Base-by-base conservation (phyloP, 2,797 vertebrate species). In the Aulostomus chinensis region DNA sequence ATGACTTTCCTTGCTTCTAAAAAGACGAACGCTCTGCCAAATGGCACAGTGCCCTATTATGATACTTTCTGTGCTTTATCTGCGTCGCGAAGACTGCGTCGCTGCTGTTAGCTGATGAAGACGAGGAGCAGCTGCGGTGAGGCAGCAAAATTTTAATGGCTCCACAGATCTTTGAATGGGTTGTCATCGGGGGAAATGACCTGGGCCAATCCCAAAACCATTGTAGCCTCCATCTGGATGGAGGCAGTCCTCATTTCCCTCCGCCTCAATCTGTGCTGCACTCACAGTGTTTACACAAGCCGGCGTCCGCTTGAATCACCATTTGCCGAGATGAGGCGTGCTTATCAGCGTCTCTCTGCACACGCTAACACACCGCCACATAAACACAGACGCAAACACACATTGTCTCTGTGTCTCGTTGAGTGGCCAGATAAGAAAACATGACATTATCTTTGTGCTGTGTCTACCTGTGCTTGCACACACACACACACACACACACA, bases 341-440 rank as follows among this genome's bases (percentile, higher is more conserved):
- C 82, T 83, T 85, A 81, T 83, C 67, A 65, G 65, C 35, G 51
- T 65, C 64, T 70, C 45, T 46, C 6, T 42, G 40, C 56, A 53
- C 75, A 50, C 68, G 48, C 40, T 31, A 46, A 49, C 67, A 32
- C 16, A 8, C 51, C 18, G 29, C 18, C 60, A 35, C 78, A 68
- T 49, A 69, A 65, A 68, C 53, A 70, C 61, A 63, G 47, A 58
- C 74, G 63, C 50, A 82, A 58, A 61, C 65, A 39, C 78, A 68
- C 56, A 49, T 30, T 52, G 62, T 79, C 49, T 68, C 12, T 37
- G 68, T 73, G 60, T 78, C 64, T 73, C 57, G 25, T 26, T 73
- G 71, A 81, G 73, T 74, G 58, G 64, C 47, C 76, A 76, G 77
- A 82, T 83, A 81, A 82, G 58, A 68, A 80, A 79, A 83, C 65